phyloP scores from a whole-genome alignment of 2,113 vertebrate genomes.

The Drymodes brunneopygia region DNA sequence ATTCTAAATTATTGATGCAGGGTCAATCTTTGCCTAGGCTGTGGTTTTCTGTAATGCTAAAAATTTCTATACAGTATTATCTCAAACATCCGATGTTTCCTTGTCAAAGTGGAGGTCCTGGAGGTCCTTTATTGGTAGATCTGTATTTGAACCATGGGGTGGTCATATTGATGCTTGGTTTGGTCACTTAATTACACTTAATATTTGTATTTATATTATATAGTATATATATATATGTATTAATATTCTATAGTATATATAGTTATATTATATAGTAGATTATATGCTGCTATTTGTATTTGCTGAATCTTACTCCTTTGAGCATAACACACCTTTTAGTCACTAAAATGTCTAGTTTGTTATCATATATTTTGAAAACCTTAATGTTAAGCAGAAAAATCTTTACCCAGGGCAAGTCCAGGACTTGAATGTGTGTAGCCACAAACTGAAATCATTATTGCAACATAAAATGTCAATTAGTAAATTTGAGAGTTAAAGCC shows the following conservation, averaged over 20 bases:
- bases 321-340: background rate
- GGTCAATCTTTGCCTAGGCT: conserved; percentile 4
- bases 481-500: background rate
- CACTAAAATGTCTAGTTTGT: background rate
- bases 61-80: background rate
- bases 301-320: background rate
- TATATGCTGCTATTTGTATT: background rate
- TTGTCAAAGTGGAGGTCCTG: background rate
- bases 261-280: too few relatives aligned
- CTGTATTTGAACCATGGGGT: background rate
- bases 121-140: background rate
- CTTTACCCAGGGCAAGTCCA: background rate
- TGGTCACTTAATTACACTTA: background rate
- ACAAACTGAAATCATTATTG: background rate
- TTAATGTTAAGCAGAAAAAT: background rate
- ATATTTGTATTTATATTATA: background rate
- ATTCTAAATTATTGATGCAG: conserved; percentile 15
- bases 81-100: conserved; percentile 2
- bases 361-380: background rate
- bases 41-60: conserved; percentile 19
- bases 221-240: too few relatives aligned
- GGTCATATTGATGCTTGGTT: background rate
- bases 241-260: too few relatives aligned
- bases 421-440: background rate
- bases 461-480: background rate